These are phyloP conservation scores for Palloptera scutellata DNA, from an alignment of 2,888 invertebrate genomes.

Conservation along the genomic window DNA sequence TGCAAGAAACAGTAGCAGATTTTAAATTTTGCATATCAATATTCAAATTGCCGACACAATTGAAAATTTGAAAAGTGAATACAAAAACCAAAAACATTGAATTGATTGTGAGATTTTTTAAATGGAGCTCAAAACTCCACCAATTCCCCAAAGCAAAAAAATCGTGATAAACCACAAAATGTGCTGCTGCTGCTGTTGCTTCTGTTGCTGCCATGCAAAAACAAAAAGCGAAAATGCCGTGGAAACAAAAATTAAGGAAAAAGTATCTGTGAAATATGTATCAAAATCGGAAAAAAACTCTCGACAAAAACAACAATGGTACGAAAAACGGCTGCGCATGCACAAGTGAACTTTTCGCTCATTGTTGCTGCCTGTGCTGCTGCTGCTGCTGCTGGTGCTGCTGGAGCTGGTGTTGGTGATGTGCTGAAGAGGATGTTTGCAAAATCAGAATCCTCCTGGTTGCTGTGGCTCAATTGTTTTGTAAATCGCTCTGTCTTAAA, in stretches of 20 bases:
- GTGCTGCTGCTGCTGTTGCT: neutral
- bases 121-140: too few species aligned
- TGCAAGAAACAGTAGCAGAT: conserved; percentile 21
- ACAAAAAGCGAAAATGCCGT: neutral
- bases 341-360: too few species aligned
- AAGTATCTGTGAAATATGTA: neutral
- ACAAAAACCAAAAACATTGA: neutral
- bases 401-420: too few species aligned
- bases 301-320: too few species aligned
- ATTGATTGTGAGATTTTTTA: neutral
- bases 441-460: too few species aligned
- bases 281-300: too few species aligned
- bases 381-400: too few species aligned
- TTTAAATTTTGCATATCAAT: conserved; percentile 45
- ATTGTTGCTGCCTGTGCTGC: too few species aligned
- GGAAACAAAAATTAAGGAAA: neutral
- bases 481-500: neutral
- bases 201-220: neutral
- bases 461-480: too few species aligned
- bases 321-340: too few species aligned
- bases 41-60: conserved; percentile 57
- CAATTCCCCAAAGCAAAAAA: too few species aligned
- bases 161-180: neutral
- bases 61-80: conserved; percentile 40
- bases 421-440: too few species aligned